Percentiles rank a stretch among this genome's conserved stretches.
Evolutionary conservation across 2,797 vertebrate species (phyloP).

Genomic region (Jordanella pulchra): DNA sequence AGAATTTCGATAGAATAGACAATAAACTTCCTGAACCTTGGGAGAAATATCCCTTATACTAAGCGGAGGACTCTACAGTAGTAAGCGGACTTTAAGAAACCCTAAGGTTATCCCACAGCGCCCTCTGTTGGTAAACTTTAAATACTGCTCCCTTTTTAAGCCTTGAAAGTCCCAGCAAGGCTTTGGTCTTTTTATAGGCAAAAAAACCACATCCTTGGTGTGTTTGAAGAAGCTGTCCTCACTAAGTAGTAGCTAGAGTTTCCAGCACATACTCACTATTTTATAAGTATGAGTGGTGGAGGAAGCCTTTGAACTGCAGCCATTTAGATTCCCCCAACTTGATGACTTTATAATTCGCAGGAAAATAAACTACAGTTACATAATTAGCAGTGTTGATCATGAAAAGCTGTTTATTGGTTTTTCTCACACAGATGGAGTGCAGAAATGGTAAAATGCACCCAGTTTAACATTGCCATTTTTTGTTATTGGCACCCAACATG

Average conservation of each 20-base stretch:
- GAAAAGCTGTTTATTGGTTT: constrained; percentile 53
- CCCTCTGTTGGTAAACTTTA: constrained; percentile 63
- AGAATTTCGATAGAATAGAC: constrained; percentile 76
- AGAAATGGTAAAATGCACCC: constrained; percentile 17
- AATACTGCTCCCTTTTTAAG: constrained; percentile 35
- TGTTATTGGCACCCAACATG: constrained; percentile 9
- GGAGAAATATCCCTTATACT: constrained; percentile 70
- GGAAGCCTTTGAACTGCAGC: constrained; percentile 71
- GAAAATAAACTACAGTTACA: constrained; percentile 65
- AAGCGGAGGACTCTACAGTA: constrained; percentile 60
- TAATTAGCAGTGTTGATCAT: constrained; percentile 66
- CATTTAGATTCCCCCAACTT: constrained; percentile 66
- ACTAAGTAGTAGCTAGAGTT: constrained; percentile 76
- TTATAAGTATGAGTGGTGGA: constrained; percentile 71
- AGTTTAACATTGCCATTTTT: constrained; percentile 6
- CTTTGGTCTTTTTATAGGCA: constrained; percentile 79
- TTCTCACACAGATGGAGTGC: constrained; percentile 59
- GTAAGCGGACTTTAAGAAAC: constrained; percentile 12
- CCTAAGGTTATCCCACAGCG: constrained; percentile 59
- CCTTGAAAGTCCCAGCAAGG: constrained; percentile 42
- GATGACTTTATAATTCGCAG: constrained; percentile 70
- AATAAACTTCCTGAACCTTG: constrained; percentile 77
- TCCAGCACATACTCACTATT: constrained; percentile 75
- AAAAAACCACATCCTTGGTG: constrained; percentile 73
- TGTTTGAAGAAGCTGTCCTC: constrained; percentile 76